Evolutionary conservation across 1,140 invertebrate species (phyloP), one percentile per base, ranked within the genome.

Genomic region (Elysia chlorotica): DNA sequence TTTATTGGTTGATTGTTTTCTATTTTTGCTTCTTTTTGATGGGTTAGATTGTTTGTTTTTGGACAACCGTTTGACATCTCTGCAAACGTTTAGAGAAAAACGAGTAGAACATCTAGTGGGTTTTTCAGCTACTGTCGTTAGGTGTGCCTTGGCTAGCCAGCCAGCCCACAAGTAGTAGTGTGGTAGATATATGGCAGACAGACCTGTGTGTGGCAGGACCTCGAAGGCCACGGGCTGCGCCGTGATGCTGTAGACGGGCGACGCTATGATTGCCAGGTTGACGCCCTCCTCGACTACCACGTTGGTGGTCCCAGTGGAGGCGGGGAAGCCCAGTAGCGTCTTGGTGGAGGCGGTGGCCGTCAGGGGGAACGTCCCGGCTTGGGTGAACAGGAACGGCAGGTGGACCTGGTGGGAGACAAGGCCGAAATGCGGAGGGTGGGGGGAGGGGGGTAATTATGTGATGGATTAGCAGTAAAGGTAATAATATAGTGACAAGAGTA

Each of bases 131-230:
- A n/a, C n/a, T n/a, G n/a, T n/a, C n/a, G n/a, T n/a, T n/a, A n/a
- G n/a, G n/a, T n/a, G n/a, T n/a, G n/a, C n/a, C n/a, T n/a, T 67
- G 31, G 21, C 0, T 37, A 23, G 48, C 30, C 19, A 68, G 1
- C 25, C 19, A 71, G 19, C 23, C 17, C 33, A 37, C 10, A 36
- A 41, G 54, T 48, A 2, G 14, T 73, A 25, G 31, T 19, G 6
- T 19, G n/a, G 25, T 56, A 30, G 0, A 36, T 33, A 2, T 36
- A 4, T 31, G 53, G 33, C 19, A 35, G 2, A 54, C 65, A 38
- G 72, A 82, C 81, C 81, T 78, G 79, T 79, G 56, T 82, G 81
- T 3, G 75, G 75, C 30, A 63, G 31, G 2, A 80, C 35, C 19
- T 65, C 33, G 48, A 79, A 75, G 19, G 37, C 48, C 3, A 70